Percentiles rank a stretch among this genome's conserved stretches.
Conservation (phyloP, 2,797 vertebrate species). For the Cyprinodon diabolis region DNA sequence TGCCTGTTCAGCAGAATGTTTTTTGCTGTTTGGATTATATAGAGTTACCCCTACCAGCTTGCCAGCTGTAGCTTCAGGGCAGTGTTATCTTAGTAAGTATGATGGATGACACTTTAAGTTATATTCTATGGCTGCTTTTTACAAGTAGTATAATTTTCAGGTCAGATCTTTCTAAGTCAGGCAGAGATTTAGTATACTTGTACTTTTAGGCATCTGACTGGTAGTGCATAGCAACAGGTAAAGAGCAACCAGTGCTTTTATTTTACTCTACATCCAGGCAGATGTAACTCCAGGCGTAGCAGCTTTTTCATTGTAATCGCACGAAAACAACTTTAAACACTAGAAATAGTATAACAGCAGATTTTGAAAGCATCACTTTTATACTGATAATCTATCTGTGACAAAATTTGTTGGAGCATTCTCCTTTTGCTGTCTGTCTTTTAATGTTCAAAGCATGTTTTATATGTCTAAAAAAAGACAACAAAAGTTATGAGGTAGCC, state of each 20-base stretch:
- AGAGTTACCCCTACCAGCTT: too few relatives aligned
- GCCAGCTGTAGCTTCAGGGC: too few relatives aligned
- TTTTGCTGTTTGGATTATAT: too few relatives aligned
- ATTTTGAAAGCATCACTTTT: background rate
- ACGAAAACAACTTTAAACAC: too few relatives aligned
- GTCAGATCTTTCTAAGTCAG: background rate
- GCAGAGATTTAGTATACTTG: background rate
- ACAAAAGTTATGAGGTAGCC: slow-evolving; percentile 43
- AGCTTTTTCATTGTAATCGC: background rate
- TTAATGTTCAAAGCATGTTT: slow-evolving; percentile 41
- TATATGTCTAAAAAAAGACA: slow-evolving; percentile 6
- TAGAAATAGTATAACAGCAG: too few relatives aligned
- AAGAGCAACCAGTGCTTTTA: background rate
- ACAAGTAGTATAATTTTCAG: background rate
- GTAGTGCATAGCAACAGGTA: background rate
- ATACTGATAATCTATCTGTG: background rate
- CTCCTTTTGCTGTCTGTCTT: slow-evolving; percentile 12
- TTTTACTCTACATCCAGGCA: too few relatives aligned
- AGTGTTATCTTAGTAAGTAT: too few relatives aligned
- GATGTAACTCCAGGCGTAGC: background rate
- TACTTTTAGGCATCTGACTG: background rate
- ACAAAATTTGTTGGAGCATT: background rate
- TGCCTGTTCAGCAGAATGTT: too few relatives aligned
- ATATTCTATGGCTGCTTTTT: too few relatives aligned
- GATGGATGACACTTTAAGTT: too few relatives aligned